Evolutionary conservation across 2,797 vertebrate species (phyloP).

Genomic region (Tauraco hartlaubi): DNA sequence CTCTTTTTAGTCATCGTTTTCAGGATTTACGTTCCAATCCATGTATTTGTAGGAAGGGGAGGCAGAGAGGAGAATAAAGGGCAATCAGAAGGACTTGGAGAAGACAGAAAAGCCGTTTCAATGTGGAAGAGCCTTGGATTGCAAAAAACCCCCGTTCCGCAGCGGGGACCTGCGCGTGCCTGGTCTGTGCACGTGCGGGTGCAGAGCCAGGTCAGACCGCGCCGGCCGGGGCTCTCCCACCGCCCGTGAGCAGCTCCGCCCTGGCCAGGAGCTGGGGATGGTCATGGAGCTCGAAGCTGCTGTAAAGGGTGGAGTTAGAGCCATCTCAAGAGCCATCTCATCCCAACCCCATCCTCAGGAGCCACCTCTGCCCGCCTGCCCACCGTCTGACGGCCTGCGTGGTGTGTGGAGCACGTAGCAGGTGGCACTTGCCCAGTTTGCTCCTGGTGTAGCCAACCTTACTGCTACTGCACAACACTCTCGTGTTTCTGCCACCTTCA

Average conservation of each 20-base stretch:
- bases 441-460: not conserved
- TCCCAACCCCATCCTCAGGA: not conserved
- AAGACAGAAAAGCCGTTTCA: not conserved
- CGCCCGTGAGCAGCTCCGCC: not conserved
- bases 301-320: not conserved
- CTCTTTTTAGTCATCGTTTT: constrained; percentile 61
- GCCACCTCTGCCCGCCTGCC: fast-evolving
- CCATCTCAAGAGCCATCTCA: not conserved
- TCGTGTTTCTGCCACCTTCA: not conserved
- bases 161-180: not conserved
- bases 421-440: fast-evolving
- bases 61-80: constrained; percentile 17
- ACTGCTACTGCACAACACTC: not conserved
- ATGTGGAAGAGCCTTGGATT: not conserved
- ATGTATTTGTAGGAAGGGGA: constrained; percentile 7
- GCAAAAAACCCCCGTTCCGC: not conserved
- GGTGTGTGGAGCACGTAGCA: not conserved
- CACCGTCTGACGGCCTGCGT: fast-evolving
- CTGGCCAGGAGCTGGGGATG: not conserved
- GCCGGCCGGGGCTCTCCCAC: not conserved
- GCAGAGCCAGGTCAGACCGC: not conserved
- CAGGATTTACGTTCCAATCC: constrained; percentile 56
- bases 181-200: not conserved
- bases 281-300: not conserved
- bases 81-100: not conserved